phyloP scores from a whole-genome alignment of 2,797 vertebrate species.

The Hybognathus amarus region DNA sequence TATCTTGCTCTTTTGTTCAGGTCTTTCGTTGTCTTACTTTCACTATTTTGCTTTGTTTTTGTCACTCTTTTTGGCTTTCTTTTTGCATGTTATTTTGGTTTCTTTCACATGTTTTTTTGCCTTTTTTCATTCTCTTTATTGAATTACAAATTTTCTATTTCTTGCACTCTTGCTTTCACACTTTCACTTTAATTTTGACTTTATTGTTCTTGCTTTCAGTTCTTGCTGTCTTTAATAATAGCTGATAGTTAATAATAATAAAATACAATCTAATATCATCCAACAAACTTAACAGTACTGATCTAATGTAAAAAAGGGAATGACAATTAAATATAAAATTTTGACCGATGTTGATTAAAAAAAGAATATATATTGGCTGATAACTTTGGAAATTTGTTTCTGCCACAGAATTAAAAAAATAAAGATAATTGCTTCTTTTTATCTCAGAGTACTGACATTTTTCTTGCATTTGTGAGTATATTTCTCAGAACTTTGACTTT shows the following conservation, averaged over 20 bases:
- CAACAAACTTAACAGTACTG: not conserved
- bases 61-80: not conserved
- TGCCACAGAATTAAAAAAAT: too few species aligned
- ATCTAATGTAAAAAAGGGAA: not conserved
- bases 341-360: too few species aligned
- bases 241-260: not conserved
- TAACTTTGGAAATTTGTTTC: too few species aligned
- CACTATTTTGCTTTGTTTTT: not conserved
- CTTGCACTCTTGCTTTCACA: not conserved
- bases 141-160: not conserved
- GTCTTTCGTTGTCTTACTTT: conserved; percentile 2
- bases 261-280: not conserved
- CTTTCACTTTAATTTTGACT: conserved; percentile 8
- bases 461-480: not conserved
- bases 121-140: not conserved
- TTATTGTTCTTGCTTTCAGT: conserved; percentile 12
- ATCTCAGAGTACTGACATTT: not conserved
- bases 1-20: not conserved
- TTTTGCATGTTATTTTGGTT: not conserved
- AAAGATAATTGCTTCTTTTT: too few species aligned
- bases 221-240: too few species aligned
- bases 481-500: not conserved
- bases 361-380: too few species aligned
- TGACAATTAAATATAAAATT: not conserved
- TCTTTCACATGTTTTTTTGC: not conserved